These are phyloP conservation scores for Ctenopoma kingsleyae DNA, from an alignment of 2,797 vertebrate genomes.

Conservation along the genomic window DNA sequence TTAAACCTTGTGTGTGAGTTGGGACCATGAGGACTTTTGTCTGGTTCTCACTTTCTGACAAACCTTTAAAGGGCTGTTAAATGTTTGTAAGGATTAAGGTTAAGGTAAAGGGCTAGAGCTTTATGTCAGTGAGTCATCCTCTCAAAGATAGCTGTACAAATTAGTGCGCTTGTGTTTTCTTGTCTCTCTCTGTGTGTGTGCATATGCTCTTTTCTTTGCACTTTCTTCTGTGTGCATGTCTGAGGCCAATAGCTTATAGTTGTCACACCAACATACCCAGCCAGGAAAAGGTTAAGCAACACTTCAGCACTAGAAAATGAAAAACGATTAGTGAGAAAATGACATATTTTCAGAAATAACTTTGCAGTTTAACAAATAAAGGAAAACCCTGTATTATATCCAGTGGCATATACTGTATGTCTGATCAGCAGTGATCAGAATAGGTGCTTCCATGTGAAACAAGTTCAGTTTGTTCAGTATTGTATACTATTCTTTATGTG, in stretches of 20 bases:
- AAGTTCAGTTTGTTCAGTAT: no score
- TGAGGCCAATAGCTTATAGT: conserved; percentile 51
- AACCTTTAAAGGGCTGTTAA: not conserved
- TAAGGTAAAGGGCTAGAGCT: no score
- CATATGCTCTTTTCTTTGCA: conserved; percentile 31
- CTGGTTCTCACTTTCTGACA: not conserved
- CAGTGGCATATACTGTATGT: no score
- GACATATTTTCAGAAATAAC: conserved; percentile 29
- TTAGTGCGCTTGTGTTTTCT: conserved; percentile 25
- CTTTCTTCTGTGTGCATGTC: conserved; percentile 26
- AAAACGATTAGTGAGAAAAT: conserved; percentile 29
- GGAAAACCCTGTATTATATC: not conserved
- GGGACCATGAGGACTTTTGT: not conserved
- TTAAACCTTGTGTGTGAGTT: not conserved
- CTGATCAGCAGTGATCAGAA: not conserved
- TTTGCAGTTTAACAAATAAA: not conserved
- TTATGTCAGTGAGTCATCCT: no score
- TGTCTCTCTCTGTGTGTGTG: conserved; percentile 45
- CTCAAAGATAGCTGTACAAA: no score
- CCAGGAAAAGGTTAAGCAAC: conserved; percentile 57
- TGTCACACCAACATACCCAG: conserved; percentile 37
- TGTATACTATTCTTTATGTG: not conserved
- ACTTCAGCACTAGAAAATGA: conserved; percentile 31
- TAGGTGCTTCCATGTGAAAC: no score
- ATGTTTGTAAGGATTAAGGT: no score